A percentile compares a stretch with the other conserved stretches of the same genome.
These are phyloP conservation scores for Cyclura pinguis DNA, from an alignment of 2,797 vertebrate genomes.

Conservation along the genomic window DNA sequence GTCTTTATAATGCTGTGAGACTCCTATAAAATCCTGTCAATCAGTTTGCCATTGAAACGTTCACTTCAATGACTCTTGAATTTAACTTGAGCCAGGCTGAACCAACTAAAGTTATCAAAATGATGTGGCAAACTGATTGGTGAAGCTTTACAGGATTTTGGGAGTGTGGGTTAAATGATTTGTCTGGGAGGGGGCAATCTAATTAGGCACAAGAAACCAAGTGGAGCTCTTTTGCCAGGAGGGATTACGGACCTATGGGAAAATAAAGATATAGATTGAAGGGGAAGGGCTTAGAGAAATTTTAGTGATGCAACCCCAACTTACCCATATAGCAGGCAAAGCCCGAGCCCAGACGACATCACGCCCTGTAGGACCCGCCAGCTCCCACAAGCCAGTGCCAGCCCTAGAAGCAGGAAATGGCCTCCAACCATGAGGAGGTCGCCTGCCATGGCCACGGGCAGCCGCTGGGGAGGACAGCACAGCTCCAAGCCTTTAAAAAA, in stretches of 20 bases:
- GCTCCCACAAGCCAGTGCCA: conserved; percentile 88
- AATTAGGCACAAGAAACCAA: too few relatives aligned
- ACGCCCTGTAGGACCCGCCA: conserved; percentile 89
- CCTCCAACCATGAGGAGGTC: conserved; percentile 87
- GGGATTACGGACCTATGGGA: too few relatives aligned
- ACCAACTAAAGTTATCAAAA: too few relatives aligned
- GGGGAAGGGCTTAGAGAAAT: neutral
- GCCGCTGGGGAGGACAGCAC: conserved; percentile 88
- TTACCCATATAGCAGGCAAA: conserved; percentile 90
- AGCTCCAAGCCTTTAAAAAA: conserved; percentile 87
- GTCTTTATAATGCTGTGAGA: too few relatives aligned
- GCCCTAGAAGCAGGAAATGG: conserved; percentile 88
- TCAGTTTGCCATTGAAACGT: too few relatives aligned
- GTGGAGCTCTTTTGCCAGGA: neutral
- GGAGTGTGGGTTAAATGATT: too few relatives aligned
- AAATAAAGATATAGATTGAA: neutral
- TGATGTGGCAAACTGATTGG: too few relatives aligned
- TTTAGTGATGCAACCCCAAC: conserved; percentile 36
- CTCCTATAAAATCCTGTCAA: too few relatives aligned
- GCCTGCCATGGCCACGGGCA: conserved; percentile 84
- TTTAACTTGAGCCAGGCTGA: too few relatives aligned
- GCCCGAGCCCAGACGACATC: conserved; percentile 86
- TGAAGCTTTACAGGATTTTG: too few relatives aligned
- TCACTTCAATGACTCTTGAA: too few relatives aligned
- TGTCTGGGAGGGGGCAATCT: too few relatives aligned